A percentile compares a stretch with the other conserved stretches of the same genome.
phyloP scores from a whole-genome alignment of 2,888 invertebrate species.

The Rhamnusium bicolor region DNA sequence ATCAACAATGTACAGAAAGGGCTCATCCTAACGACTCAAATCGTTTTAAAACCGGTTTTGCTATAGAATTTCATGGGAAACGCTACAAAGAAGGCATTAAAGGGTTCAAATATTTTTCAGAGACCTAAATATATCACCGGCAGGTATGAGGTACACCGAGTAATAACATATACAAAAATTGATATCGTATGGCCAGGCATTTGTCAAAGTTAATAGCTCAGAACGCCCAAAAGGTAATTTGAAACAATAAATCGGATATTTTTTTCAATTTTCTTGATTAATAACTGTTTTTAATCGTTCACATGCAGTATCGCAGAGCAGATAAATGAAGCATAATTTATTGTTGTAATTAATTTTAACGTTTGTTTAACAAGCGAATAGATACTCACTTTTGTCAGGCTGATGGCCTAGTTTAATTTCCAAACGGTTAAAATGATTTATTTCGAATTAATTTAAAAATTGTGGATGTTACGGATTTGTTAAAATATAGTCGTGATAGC shows the following conservation, averaged over 20 bases:
- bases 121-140: conserved; percentile 19
- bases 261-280: neutral
- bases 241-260: conserved; percentile 4
- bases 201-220: conserved; percentile 5
- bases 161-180: conserved; percentile 15
- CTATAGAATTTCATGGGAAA: conserved; percentile 41
- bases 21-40: conserved; percentile 36
- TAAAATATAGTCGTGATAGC: no score
- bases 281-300: conserved; percentile 1
- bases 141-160: conserved; percentile 20
- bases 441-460: neutral
- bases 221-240: neutral
- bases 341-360: neutral
- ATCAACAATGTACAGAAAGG: conserved; percentile 31
- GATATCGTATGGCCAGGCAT: conserved; percentile 6
- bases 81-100: conserved; percentile 17
- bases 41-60: conserved; percentile 36
- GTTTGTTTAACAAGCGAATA: conserved; percentile 2
- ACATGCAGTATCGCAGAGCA: neutral
- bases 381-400: conserved; percentile 5
- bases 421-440: neutral
- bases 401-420: neutral
- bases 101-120: conserved; percentile 28
- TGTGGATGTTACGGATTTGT: neutral
- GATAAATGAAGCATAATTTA: neutral